Percentiles rank a stretch among this genome's conserved stretches.
These are phyloP conservation scores for Tetramorium bicarinatum DNA, from an alignment of 2,888 invertebrate genomes.

Conservation along the genomic window DNA sequence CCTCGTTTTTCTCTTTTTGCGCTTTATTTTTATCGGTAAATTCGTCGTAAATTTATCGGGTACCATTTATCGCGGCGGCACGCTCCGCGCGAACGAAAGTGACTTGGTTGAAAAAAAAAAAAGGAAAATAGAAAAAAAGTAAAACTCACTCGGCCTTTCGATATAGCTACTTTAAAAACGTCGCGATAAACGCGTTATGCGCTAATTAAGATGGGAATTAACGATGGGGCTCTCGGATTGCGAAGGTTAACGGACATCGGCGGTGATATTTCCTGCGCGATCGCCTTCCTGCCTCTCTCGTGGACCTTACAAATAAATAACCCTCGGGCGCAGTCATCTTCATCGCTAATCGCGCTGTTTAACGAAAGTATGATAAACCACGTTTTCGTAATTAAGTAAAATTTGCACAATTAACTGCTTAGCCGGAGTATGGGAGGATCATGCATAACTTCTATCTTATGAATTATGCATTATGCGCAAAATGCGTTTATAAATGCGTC, in stretches of 20 bases:
- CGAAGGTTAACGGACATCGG: neutral
- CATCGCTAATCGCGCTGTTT: neutral
- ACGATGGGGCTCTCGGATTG: constrained; percentile 26
- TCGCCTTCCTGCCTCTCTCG: neutral
- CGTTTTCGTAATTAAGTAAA: constrained; percentile 13
- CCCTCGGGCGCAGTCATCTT: neutral
- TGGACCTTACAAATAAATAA: neutral
- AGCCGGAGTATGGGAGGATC: neutral
- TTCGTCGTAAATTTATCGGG: constrained; percentile 75
- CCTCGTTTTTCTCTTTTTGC: constrained; percentile 8
- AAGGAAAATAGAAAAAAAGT: neutral
- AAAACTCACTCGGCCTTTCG: constrained; percentile 40
- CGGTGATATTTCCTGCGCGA: neutral
- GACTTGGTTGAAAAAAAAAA: constrained; percentile 48
- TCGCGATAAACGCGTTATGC: constrained; percentile 36
- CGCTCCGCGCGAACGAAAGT: constrained; percentile 65
- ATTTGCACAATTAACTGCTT: constrained; percentile 28
- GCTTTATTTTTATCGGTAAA: constrained; percentile 72
- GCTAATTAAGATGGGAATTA: constrained; percentile 64
- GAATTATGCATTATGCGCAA: constrained; percentile 24
- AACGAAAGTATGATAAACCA: constrained; percentile 14
- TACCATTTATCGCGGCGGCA: constrained; percentile 67
- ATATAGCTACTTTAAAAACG: constrained; percentile 52
- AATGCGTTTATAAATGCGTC: constrained; percentile 11
- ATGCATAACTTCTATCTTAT: constrained; percentile 30